These are phyloP conservation scores for Phalloptychus januarius DNA, from an alignment of 2,797 vertebrate genomes.

Conservation along the genomic window DNA sequence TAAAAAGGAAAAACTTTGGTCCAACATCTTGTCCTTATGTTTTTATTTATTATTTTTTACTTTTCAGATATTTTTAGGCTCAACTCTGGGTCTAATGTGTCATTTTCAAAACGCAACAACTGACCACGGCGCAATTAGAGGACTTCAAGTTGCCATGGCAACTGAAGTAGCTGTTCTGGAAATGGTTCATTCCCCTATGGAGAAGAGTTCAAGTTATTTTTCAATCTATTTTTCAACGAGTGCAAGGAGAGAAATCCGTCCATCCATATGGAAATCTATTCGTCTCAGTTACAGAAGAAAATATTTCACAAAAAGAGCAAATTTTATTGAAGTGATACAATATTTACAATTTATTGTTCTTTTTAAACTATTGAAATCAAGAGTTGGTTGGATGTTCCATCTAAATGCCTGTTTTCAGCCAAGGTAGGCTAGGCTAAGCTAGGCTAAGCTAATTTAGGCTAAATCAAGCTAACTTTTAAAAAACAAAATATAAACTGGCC, in stretches of 20 bases:
- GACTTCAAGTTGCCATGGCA: slow-evolving; percentile 98
- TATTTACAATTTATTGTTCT: not conserved
- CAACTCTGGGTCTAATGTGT: slow-evolving; percentile 82
- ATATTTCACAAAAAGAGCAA: not conserved
- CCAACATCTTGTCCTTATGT: not conserved
- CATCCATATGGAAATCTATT: not conserved
- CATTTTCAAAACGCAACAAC: slow-evolving; percentile 97
- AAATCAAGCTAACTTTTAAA: not conserved
- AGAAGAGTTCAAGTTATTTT: slow-evolving; percentile 38
- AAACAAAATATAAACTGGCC: not conserved
- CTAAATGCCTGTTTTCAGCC: not conserved
- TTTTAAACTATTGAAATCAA: not conserved
- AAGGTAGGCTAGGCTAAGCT: not conserved
- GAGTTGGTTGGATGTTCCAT: not conserved
- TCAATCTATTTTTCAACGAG: slow-evolving; percentile 14
- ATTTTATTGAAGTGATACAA: not conserved
- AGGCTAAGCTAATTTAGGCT: not conserved
- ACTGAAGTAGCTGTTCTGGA: slow-evolving; percentile 97
- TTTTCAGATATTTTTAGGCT: not conserved
- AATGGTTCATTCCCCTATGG: slow-evolving; percentile 94
- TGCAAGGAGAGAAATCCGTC: slow-evolving; percentile 40
- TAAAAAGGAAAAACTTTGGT: not conserved
- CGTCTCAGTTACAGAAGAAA: not conserved
- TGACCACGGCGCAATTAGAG: slow-evolving; percentile 98
- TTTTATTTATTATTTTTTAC: not conserved